Evolutionary conservation across 2,113 vertebrate genomes (phyloP).

Genomic region (Pipa parva): DNA sequence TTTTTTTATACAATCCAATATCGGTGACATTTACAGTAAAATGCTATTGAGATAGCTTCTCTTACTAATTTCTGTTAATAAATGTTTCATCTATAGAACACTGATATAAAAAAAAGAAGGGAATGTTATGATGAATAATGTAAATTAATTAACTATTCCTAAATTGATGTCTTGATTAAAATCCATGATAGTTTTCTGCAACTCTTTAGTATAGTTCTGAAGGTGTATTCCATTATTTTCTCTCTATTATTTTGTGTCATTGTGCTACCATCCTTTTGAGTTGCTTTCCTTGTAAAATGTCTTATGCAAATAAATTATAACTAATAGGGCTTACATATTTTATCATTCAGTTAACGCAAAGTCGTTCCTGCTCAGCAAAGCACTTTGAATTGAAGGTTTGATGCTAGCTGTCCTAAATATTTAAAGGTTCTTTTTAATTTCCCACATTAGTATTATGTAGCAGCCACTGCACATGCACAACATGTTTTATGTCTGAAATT

Average conservation of each 20-base stretch:
- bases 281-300: slow-evolving; percentile 57
- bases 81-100: no score
- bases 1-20: no score
- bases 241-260: slow-evolving; percentile 54
- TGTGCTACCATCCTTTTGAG: slow-evolving; percentile 52
- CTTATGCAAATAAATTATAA: slow-evolving; percentile 57
- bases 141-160: no score
- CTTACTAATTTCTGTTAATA: no score
- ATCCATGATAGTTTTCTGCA: no score
- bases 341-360: slow-evolving; percentile 39
- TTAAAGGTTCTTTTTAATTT: slow-evolving; percentile 39
- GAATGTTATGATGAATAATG: no score
- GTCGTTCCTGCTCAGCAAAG: neutral
- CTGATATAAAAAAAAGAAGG: no score
- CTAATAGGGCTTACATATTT: slow-evolving; percentile 56
- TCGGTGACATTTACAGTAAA: no score
- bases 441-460: neutral
- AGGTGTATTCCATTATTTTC: slow-evolving; percentile 46
- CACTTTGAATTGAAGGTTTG: slow-evolving; percentile 19
- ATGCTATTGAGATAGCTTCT: no score
- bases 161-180: no score
- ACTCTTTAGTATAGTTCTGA: no score
- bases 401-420: slow-evolving; percentile 34
- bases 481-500: slow-evolving; percentile 33
- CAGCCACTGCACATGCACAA: neutral